Conservation (phyloP, 30 jellyfish, hydroid and myxozoan species). For the Turritopsis rubra region DNA sequence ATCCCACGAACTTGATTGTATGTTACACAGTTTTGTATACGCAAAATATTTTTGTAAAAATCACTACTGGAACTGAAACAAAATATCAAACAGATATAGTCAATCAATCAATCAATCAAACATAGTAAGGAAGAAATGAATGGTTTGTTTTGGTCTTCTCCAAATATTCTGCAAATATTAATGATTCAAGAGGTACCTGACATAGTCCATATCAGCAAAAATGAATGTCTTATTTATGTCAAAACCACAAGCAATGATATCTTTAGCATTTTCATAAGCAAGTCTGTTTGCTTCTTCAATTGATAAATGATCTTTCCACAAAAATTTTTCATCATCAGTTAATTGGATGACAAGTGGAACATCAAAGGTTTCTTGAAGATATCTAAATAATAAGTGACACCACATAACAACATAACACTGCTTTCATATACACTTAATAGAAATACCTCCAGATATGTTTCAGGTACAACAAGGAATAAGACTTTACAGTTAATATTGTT, state of each 20-base stretch:
- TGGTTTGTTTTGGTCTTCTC: no score
- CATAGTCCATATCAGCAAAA: conserved; percentile 88
- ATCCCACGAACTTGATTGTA: conserved; percentile 88
- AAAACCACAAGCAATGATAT: conserved; percentile 99
- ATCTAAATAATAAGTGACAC: conserved; percentile 40
- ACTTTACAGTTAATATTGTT: no score
- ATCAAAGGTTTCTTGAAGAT: conserved; percentile 95
- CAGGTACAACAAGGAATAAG: no score
- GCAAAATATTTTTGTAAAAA: conserved; percentile 78
- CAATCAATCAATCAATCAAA: neutral
- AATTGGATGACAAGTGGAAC: conserved; percentile 94
- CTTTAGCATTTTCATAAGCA: conserved; percentile 84
- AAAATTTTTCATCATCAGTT: conserved; percentile 98
- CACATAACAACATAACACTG: no score
- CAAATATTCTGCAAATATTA: no score
- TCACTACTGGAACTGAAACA: conserved; percentile 59
- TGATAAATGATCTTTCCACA: conserved; percentile 66
- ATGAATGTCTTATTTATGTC: conserved; percentile 89
- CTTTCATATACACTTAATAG: no score
- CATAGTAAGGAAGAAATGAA: neutral
- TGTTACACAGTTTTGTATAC: conserved; percentile 84
- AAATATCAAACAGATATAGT: no score
- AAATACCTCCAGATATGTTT: no score
- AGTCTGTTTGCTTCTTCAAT: conserved; percentile 89
- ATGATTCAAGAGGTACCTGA: no score